Percentiles rank a stretch among this genome's conserved stretches.
Conservation (phyloP, 2,797 vertebrate genomes). For the Protonibea diacanthus region DNA sequence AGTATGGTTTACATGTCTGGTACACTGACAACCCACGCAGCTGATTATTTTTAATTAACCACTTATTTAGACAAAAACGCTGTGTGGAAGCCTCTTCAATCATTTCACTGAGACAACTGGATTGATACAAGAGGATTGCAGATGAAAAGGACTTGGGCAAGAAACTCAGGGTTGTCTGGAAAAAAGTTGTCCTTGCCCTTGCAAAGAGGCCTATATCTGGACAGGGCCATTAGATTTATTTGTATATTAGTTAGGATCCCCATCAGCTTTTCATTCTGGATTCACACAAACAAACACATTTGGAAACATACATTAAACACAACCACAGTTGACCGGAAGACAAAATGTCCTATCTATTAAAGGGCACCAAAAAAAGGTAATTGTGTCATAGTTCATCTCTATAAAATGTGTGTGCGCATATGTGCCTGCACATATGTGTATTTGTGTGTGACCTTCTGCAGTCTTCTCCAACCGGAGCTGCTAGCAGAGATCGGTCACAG, state of each 20-base stretch:
- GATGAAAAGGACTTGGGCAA: neutral
- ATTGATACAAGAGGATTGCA: constrained; percentile 10
- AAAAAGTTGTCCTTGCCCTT: neutral
- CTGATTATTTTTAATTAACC: constrained; percentile 56
- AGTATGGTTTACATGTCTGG: constrained; percentile 43
- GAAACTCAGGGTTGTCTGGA: neutral
- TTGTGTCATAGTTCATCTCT: constrained; percentile 40
- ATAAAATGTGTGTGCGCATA: constrained; percentile 4
- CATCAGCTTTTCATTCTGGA: no score
- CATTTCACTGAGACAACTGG: constrained; percentile 32
- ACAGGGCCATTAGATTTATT: neutral
- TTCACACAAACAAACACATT: no score
- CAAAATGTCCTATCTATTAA: constrained; percentile 8
- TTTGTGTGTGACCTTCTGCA: constrained; percentile 35
- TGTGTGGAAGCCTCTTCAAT: constrained; percentile 32
- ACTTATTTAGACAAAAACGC: constrained; percentile 42
- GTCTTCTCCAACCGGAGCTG: constrained; percentile 24
- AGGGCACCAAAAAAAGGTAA: constrained; percentile 30
- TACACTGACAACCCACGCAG: constrained; percentile 34
- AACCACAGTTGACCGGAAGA: neutral
- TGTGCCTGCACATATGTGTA: constrained; percentile 4
- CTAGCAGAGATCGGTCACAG: constrained; percentile 35
- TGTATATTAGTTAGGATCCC: neutral
- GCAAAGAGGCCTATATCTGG: neutral
- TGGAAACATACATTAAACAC: no score